These are phyloP conservation scores for Metallyticus violacea DNA, from an alignment of 2,888 invertebrate species.

Conservation along the genomic window DNA sequence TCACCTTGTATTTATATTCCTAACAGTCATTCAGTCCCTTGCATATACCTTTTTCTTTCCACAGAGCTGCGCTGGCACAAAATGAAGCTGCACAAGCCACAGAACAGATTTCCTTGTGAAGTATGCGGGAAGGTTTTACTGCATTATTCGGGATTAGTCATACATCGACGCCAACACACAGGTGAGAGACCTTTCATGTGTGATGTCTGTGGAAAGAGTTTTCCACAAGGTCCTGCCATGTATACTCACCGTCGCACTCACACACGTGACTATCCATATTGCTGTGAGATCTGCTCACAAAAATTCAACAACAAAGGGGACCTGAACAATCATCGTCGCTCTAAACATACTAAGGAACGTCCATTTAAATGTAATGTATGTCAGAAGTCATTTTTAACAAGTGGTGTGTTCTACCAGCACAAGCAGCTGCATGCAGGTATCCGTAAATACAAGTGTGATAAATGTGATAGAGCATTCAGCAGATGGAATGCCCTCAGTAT, in stretches of 20 bases:
- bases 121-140: slow-evolving; percentile 15
- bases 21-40: too few species aligned
- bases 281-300: slow-evolving; percentile 19
- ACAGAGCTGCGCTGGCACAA: neutral
- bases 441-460: slow-evolving; percentile 8
- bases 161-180: slow-evolving; percentile 14
- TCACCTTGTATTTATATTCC: too few species aligned
- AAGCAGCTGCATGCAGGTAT: slow-evolving; percentile 17
- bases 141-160: slow-evolving; percentile 6
- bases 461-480: slow-evolving; percentile 9
- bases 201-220: slow-evolving; percentile 18
- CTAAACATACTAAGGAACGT: slow-evolving; percentile 22
- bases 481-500: slow-evolving; percentile 19
- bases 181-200: slow-evolving; percentile 16
- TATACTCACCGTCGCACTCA: slow-evolving; percentile 19
- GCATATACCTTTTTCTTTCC: neutral
- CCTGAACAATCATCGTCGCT: slow-evolving; percentile 17
- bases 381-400: slow-evolving; percentile 17
- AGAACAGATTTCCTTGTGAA: slow-evolving; percentile 12
- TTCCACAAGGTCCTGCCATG: slow-evolving; percentile 19
- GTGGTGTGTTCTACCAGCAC: slow-evolving; percentile 21
- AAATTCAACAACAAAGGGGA: slow-evolving; percentile 18
- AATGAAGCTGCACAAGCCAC: neutral
- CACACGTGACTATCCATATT: slow-evolving; percentile 8
- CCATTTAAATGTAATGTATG: slow-evolving; percentile 17